Evolutionary conservation across 2,888 invertebrate species (phyloP).

Genomic region (Cheilosia pagana): DNA sequence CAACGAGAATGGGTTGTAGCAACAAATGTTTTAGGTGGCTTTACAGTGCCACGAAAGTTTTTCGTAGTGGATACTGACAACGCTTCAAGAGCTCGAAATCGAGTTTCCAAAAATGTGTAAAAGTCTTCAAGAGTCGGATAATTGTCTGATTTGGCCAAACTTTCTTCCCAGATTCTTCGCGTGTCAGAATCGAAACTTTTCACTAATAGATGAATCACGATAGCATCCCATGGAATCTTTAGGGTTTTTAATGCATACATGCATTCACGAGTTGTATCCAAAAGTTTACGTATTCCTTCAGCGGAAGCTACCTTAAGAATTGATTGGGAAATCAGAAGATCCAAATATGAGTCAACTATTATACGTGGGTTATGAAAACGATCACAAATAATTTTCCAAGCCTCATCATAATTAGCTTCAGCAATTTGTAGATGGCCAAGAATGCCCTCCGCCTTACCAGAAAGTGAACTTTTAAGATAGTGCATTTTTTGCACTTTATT

Average conservation of each 20-base stretch:
- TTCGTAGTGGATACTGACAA: background rate
- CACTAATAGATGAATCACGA: slow-evolving; percentile 5
- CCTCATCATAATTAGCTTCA: slow-evolving; percentile 9
- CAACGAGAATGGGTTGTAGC: background rate
- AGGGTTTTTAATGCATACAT: background rate
- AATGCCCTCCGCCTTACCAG: background rate
- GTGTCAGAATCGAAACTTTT: background rate
- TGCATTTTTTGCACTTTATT: slow-evolving; percentile 1
- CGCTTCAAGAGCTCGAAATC: background rate
- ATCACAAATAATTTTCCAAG: slow-evolving; percentile 5
- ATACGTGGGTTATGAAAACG: background rate
- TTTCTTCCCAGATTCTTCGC: slow-evolving; percentile 2
- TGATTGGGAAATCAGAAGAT: background rate
- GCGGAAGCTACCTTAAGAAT: background rate
- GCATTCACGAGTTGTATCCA: background rate
- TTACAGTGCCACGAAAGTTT: background rate
- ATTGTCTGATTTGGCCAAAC: background rate
- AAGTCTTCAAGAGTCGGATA: background rate
- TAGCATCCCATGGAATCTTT: slow-evolving; percentile 8
- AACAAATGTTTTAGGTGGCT: background rate
- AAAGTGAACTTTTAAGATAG: background rate
- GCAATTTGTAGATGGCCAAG: slow-evolving; percentile 11
- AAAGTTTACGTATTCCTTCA: slow-evolving; percentile 6
- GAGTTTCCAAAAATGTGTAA: background rate
- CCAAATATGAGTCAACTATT: background rate